These are phyloP conservation scores for Pteruthius melanotis DNA, from an alignment of 2,113 vertebrate genomes.

Conservation along the genomic window DNA sequence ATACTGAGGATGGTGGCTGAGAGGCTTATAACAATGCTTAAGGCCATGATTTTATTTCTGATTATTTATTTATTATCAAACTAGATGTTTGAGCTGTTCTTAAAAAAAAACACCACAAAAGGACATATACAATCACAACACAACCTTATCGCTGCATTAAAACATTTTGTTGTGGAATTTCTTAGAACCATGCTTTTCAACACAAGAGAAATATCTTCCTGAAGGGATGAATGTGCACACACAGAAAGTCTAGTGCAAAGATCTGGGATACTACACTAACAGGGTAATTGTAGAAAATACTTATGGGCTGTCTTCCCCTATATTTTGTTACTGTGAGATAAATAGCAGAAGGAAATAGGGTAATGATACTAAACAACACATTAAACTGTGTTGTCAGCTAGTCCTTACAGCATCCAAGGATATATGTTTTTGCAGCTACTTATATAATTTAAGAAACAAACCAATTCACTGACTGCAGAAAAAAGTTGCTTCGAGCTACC, in stretches of 20 bases:
- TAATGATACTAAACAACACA: neutral
- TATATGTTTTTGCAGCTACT: neutral
- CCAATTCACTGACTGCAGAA: neutral
- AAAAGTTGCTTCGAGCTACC: neutral
- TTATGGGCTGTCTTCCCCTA: neutral
- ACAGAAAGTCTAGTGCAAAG: neutral
- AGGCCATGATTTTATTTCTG: neutral
- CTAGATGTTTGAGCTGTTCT: neutral
- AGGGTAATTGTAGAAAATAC: neutral
- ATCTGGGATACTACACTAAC: neutral
- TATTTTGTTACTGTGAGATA: neutral
- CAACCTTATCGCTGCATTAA: neutral
- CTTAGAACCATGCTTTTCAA: neutral
- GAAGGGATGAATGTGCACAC: neutral
- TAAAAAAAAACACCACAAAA: neutral
- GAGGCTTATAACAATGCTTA: neutral
- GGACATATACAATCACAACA: neutral
- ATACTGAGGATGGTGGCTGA: neutral
- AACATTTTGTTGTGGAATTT: neutral
- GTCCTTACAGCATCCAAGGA: neutral
- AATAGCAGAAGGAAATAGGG: neutral
- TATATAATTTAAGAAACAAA: neutral
- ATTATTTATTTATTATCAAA: no score
- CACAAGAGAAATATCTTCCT: neutral
- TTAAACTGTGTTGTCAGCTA: neutral